Percentiles rank a stretch among this genome's conserved stretches.
Evolutionary conservation across 2,888 invertebrate genomes (phyloP).

Genomic region (Heteromurus nitidus): DNA sequence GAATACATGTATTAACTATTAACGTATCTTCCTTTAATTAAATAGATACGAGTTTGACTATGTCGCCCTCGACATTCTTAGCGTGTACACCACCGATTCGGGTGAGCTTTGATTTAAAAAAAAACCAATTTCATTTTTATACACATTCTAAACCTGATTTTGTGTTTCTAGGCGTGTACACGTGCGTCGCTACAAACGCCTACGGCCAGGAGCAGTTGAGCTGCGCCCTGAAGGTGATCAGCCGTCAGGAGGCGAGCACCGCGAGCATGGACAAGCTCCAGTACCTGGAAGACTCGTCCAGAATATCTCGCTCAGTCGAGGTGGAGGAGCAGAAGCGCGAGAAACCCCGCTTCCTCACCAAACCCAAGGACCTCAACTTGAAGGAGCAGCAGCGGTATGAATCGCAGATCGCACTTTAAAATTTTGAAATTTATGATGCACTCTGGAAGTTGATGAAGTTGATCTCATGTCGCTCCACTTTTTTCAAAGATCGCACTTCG

Average conservation of each 20-base stretch:
- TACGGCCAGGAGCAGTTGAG: slow-evolving; percentile 96
- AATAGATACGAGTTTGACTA: slow-evolving; percentile 88
- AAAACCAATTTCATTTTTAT: neutral
- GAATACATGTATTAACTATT: too few relatives aligned
- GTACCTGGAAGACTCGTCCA: slow-evolving; percentile 90
- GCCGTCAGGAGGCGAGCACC: slow-evolving; percentile 88
- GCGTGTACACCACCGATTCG: slow-evolving; percentile 97
- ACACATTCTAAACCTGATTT: neutral
- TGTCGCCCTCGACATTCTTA: slow-evolving; percentile 95
- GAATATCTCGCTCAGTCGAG: slow-evolving; percentile 87
- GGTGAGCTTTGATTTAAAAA: neutral
- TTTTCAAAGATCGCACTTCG: slow-evolving; percentile 98
- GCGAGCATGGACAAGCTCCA: slow-evolving; percentile 91
- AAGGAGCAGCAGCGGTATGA: slow-evolving; percentile 87
- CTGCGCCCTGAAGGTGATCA: slow-evolving; percentile 89
- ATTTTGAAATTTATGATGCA: too few relatives aligned
- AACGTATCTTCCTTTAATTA: too few relatives aligned
- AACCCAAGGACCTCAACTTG: slow-evolving; percentile 90
- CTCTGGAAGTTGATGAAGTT: too few relatives aligned
- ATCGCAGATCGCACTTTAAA: too few relatives aligned
- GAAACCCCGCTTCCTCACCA: slow-evolving; percentile 89
- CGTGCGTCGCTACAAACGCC: slow-evolving; percentile 94
- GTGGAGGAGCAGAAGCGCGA: slow-evolving; percentile 91
- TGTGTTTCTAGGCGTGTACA: slow-evolving; percentile 85
- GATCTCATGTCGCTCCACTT: too few relatives aligned